Base-by-base conservation (phyloP, 2,113 vertebrate species). In the Bos javanicus region DNA sequence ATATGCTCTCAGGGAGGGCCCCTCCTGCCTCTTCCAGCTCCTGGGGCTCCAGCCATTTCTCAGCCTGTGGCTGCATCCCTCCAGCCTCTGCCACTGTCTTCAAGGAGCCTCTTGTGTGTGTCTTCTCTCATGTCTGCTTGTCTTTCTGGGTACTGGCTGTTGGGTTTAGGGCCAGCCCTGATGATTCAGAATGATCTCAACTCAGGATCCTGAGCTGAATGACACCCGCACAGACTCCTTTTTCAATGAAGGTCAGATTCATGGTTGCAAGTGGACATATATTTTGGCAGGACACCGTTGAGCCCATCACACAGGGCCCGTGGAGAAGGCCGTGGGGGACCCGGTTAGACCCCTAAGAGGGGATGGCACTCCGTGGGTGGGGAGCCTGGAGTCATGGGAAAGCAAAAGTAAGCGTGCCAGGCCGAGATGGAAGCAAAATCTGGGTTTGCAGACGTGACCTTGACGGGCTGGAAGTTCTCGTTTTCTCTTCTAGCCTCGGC, bases 21-120 rank as follows among this genome's bases (percentile, higher is more conserved):
- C 62, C 54, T n/a, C 74, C 46, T 23, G 60, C 62, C 87, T 52
- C 26, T 11, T 12, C 67, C 23, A 17, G 80, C 50, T 46, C 59
- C 50, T 1, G 26, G 11, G 30, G 67, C 74, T 26, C 76, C n/a
- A 1, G 19, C 48, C 1, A 0, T 36, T 43, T 21, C 57, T 54
- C 50, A 1, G 52, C 78, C 46, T 30, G 15, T 12, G 30, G 57
- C 50, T 0, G 0, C 6, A 0, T 48, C 15, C 2, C n/a, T 83
- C 15, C 30, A 8, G 1, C 10, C 12, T 87, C 48, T 17, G 43
- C 12, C 78, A 46, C 90, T 1, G 2, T 52, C 39, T 82, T 43
- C 28, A 19, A 2, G 1, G 3, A 26, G 28, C 33, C 15, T 16
- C 48, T 36, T 39, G 1, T 43, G 43, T 54, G 30, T 28, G n/a